Conservation (phyloP, 2,797 vertebrate genomes). For the Pipistrellus pipistrellus region DNA sequence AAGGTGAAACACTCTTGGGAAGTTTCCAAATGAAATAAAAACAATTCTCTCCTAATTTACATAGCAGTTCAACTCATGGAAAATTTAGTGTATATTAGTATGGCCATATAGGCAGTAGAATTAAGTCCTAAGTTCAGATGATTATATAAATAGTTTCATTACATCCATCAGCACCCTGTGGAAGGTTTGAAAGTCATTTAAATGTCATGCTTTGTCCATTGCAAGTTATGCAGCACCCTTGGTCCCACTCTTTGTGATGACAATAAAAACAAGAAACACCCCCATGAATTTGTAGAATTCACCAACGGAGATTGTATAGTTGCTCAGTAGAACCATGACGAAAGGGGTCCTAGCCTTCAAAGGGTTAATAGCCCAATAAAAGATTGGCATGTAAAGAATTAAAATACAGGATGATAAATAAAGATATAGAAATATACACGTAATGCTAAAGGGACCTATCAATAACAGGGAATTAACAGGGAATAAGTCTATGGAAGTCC, state of each 20-base stretch:
- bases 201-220: constrained; percentile 5
- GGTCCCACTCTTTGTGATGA: background rate
- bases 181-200: constrained; percentile 9
- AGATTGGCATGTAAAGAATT: background rate
- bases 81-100: background rate
- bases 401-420: background rate
- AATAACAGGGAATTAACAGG: background rate
- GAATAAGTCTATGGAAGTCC: background rate
- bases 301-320: background rate
- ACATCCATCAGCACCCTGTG: background rate
- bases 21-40: background rate
- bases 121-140: background rate
- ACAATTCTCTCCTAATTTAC: background rate
- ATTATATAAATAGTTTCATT: background rate
- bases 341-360: background rate
- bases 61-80: constrained; percentile 3
- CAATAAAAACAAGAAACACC: background rate
- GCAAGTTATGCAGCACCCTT: background rate
- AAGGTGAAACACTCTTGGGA: background rate
- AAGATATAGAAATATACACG: background rate
- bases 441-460: background rate
- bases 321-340: background rate
- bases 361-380: background rate
- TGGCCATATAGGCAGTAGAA: background rate
- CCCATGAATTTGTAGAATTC: background rate